Evolutionary conservation across 2,888 invertebrate species (phyloP).

Genomic region (Hypena proboscidalis): DNA sequence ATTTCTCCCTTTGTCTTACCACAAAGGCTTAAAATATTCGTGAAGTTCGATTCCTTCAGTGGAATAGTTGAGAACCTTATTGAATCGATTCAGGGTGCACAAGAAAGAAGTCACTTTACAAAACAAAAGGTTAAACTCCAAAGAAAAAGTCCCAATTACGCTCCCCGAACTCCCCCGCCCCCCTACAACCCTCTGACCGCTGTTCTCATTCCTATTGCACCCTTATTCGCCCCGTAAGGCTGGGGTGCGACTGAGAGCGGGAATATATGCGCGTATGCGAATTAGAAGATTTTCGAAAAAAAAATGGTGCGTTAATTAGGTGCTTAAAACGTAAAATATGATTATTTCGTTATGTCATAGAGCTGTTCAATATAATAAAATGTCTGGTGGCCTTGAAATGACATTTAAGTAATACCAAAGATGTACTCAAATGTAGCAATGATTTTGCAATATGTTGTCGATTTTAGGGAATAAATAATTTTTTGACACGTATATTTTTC

Average conservation of each 20-base stretch:
- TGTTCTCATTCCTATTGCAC: constrained; percentile 38
- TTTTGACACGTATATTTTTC: no score
- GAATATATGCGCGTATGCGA: constrained; percentile 29
- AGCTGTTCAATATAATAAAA: no score
- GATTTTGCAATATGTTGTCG: no score
- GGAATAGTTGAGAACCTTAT: constrained; percentile 38
- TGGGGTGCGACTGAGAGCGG: constrained; percentile 41
- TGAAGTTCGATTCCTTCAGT: constrained; percentile 32
- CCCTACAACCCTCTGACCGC: constrained; percentile 29
- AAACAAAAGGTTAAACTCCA: constrained; percentile 80
- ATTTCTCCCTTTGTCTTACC: background rate
- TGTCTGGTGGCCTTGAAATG: no score
- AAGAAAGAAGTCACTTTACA: constrained; percentile 79
- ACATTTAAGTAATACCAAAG: no score
- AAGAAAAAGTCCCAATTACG: constrained; percentile 85
- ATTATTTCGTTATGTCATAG: no score
- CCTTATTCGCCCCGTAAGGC: constrained; percentile 37
- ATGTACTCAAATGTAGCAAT: no score
- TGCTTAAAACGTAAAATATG: no score
- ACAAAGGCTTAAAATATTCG: constrained; percentile 12
- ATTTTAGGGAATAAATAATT: no score
- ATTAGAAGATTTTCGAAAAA: no score
- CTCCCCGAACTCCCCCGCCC: constrained; percentile 39
- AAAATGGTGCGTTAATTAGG: no score
- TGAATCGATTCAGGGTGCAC: constrained; percentile 69